These are phyloP conservation scores for Myathropa florea DNA, from an alignment of 2,888 invertebrate species.

Conservation along the genomic window DNA sequence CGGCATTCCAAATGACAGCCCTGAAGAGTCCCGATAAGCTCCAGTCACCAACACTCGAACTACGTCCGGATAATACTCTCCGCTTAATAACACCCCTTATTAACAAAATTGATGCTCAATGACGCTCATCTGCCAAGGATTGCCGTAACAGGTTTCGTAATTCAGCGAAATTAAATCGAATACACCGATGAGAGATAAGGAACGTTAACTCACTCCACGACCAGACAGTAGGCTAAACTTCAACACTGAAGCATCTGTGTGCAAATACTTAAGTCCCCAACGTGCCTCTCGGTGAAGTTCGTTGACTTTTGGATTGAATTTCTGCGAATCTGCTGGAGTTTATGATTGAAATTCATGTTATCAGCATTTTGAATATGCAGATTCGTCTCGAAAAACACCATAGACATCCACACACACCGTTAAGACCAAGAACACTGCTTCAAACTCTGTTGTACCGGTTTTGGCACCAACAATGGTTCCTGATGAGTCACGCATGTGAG, in stretches of 20 bases:
- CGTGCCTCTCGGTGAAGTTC: not conserved
- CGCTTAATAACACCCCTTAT: not conserved
- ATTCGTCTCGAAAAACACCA: too few species aligned
- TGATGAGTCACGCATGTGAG: not conserved
- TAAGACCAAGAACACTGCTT: not conserved
- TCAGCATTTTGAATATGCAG: too few species aligned
- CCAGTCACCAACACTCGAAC: not conserved
- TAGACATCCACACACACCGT: too few species aligned
- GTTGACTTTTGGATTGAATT: not conserved
- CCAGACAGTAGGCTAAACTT: not conserved
- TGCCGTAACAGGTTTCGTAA: not conserved
- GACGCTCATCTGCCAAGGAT: not conserved
- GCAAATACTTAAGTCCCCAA: not conserved
- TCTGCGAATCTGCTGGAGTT: too few species aligned
- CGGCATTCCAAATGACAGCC: not conserved
- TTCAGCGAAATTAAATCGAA: not conserved
- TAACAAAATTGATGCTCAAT: not conserved
- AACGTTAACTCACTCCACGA: not conserved
- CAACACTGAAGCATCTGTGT: not conserved
- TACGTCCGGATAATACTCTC: not conserved
- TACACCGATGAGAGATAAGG: not conserved
- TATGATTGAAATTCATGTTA: too few species aligned
- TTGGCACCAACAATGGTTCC: not conserved
- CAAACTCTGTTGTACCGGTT: not conserved
- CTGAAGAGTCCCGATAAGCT: not conserved